Evolutionary conservation across 92 coral and sea anemone species (phyloP), one percentile per base, ranked within the genome.

Genomic region (Pocillopora meandrina): DNA sequence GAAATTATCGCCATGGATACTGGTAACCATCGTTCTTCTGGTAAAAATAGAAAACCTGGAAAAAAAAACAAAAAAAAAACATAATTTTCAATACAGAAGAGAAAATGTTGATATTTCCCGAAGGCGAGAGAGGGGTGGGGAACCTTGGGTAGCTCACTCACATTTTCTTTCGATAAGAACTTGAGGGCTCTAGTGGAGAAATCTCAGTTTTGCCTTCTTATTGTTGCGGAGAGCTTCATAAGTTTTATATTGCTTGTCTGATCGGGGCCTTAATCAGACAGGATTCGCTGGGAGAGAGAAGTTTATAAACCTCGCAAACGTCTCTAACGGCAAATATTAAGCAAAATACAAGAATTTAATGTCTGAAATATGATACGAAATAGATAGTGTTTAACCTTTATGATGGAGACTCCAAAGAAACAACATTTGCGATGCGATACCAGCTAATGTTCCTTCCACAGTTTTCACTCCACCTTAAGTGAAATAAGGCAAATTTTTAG

Each of bases 381-480:
- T 33, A 65, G 26, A 65, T 11, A 31, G 65, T 47, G 12, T 42
- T 80, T 81, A 64, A 93, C 98, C 98, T 42, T 87, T 80, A 17
- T 85, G 68, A 17, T 84, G 87, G 15, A 95, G 76, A 34, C 72
- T 62, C 73, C 55, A 86, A 55, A 97, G 68, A 35, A 73, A 83
- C 2, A 89, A 23, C 58, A 97, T 36, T 61, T 97, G 99, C 20
- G 94, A 79, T 16, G 89, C 18, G 31, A 91, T 47, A 65, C 95
- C 93, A 9, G 94, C 99, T 5, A 88, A 47, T 11, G 99, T 97
- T 56, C 99, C 99, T 81, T 97, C 99, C 18, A 92, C 72, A 36
- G 99, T 92, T 72, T 97, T 97, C 31, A 35, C 68, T 55, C 93
- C 90, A 6, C 98, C 99, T 97, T 85, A 14, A 10, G 35, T 5